Base-by-base conservation (phyloP, 2,113 vertebrate genomes). In the Nanorana parkeri region DNA sequence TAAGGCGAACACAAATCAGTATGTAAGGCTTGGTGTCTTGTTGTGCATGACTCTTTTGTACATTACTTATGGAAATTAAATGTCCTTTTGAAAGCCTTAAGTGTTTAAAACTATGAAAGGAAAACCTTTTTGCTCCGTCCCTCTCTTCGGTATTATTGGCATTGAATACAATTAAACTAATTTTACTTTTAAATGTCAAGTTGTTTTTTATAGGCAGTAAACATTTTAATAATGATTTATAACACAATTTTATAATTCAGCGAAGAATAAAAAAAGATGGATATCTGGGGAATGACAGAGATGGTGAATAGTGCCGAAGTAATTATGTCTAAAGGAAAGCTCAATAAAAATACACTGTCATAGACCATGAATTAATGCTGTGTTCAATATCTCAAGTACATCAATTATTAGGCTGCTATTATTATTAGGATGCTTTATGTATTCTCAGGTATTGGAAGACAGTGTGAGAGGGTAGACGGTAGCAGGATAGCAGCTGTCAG, bases 161-260 rank as follows among this genome's bases (percentile, higher is more conserved):
- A 73, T 17, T 16, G 3, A 36, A 58, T 58, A 13, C 54, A 24
- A 58, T 24, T 55, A 55, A 56, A 55, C 16, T n/a, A 78, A 78
- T 78, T n/a, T 54, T 67, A 54, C 28, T 66, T 21, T 51, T 16
- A 77, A 78, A 78, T 78, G 63, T 67, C 61, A 72, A 81, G 68
- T 32, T n/a, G n/a, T 29, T 78, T 54, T 21, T 26, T 32, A 72
- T 19, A 17, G 17, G 13, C 8, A 73, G 11, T 47, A 73, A 26
- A 29, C n/a, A n/a, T 11, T 54, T 3, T 5, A 56, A 19, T 56
- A n/a, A 55, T 4, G 10, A 55, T 32, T 32, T 28, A 56, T 56
- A 24, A n/a, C 51, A 24, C 23, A 7, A 20, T 3, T 55, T 71
- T 3, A 17, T 32, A 3, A 24, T 15, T 10, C 56, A 19, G 5